These are phyloP conservation scores for Leptoclinus maculatus DNA, from an alignment of 2,797 vertebrate species.

Conservation along the genomic window DNA sequence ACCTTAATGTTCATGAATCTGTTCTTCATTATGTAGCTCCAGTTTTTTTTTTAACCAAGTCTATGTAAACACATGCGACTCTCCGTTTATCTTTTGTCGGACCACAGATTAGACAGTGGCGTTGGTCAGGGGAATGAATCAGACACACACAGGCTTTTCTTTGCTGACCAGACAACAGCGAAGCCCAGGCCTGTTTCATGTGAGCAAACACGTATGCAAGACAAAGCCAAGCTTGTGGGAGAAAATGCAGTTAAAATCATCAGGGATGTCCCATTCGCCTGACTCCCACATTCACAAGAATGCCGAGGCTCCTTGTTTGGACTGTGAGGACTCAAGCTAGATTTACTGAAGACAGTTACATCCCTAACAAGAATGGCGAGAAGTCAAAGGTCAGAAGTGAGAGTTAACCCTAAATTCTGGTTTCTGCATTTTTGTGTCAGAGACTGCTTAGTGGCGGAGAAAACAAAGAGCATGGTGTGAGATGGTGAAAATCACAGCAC, in stretches of 20 bases:
- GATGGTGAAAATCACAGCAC: constrained; percentile 31
- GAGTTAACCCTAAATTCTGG: constrained; percentile 49
- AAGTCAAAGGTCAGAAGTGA: constrained; percentile 61
- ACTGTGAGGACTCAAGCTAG: constrained; percentile 46
- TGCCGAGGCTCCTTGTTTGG: constrained; percentile 49
- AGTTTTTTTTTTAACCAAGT: constrained; percentile 22
- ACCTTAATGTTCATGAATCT: constrained; percentile 36
- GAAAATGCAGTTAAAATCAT: constrained; percentile 54
- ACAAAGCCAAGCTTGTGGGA: constrained; percentile 63
- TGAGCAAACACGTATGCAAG: constrained; percentile 51
- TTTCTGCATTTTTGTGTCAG: constrained; percentile 59
- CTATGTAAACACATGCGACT: constrained; percentile 10
- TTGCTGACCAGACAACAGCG: constrained; percentile 47
- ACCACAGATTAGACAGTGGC: constrained; percentile 33
- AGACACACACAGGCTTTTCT: constrained; percentile 32
- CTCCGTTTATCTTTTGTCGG: constrained; percentile 28
- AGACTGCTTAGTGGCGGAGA: constrained; percentile 11
- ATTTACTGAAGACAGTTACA: constrained; percentile 65
- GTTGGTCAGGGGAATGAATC: constrained; percentile 34
- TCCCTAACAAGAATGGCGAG: constrained; percentile 49
- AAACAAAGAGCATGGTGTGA: constrained; percentile 52
- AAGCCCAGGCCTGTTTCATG: constrained; percentile 42
- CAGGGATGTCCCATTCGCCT: constrained; percentile 43
- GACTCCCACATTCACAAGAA: constrained; percentile 64
- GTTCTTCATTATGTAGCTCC: constrained; percentile 22